Evolutionary conservation across 2,797 vertebrate genomes (phyloP).

Genomic region (Aphelocoma californica): DNA sequence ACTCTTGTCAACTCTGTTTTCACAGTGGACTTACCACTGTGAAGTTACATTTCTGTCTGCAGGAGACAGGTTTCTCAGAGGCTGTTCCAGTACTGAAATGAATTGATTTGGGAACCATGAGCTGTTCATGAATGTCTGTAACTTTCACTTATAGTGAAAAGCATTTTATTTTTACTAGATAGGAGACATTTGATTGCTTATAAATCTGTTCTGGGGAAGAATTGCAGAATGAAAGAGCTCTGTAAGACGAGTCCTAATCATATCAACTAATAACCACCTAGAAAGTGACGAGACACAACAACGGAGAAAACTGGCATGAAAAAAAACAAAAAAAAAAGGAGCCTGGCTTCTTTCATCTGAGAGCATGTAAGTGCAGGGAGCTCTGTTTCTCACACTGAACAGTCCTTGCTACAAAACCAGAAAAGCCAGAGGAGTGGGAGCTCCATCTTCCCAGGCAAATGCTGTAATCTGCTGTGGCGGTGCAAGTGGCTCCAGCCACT

Average conservation of each 20-base stretch:
- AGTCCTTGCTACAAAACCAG: background rate
- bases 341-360: background rate
- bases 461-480: background rate
- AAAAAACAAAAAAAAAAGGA: background rate
- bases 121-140: background rate
- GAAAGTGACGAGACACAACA: background rate
- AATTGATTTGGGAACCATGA: conserved; percentile 31
- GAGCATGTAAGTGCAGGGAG: background rate
- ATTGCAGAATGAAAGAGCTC: background rate
- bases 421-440: background rate
- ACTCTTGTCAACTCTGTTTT: background rate
- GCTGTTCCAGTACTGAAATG: conserved; percentile 1
- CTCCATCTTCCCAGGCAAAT: background rate
- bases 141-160: background rate
- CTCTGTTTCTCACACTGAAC: background rate
- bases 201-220: background rate
- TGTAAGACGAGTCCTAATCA: background rate
- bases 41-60: conserved; percentile 9
- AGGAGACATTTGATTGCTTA: background rate
- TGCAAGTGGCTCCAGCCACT: too few relatives aligned
- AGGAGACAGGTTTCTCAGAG: conserved; percentile 13
- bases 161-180: background rate
- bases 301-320: background rate
- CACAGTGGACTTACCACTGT: background rate
- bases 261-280: background rate